phyloP scores from a whole-genome alignment of 2,888 invertebrate genomes.

The Sericinus montela region DNA sequence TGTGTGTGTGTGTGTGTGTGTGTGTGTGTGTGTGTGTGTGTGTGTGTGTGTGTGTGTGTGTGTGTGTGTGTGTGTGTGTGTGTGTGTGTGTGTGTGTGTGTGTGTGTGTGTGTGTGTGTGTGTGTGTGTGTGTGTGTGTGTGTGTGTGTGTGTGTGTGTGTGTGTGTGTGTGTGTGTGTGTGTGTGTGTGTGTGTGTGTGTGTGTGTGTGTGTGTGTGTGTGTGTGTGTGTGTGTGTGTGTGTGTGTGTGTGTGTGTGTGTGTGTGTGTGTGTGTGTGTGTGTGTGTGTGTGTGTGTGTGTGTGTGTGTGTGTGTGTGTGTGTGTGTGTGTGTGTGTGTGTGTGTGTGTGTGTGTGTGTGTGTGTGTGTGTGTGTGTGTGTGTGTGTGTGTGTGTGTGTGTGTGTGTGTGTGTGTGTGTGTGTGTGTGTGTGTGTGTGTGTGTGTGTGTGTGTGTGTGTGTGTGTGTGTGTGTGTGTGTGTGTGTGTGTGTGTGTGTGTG shows the following conservation, averaged over 20 bases:
- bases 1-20: constrained; percentile 34
- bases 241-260: constrained; percentile 34
- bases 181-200: constrained; percentile 26
- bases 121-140: constrained; percentile 34
- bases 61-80: constrained; percentile 26
- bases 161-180: constrained; percentile 24
- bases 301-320: constrained; percentile 26
- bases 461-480: constrained; percentile 34
- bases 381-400: constrained; percentile 34
- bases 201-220: constrained; percentile 33
- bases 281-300: constrained; percentile 24
- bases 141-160: constrained; percentile 34
- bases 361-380: constrained; percentile 34
- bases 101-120: constrained; percentile 34
- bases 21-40: constrained; percentile 34
- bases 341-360: constrained; percentile 34
- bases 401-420: constrained; percentile 24
- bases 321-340: constrained; percentile 33
- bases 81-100: constrained; percentile 33
- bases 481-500: constrained; percentile 34
- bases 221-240: constrained; percentile 34
- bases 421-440: constrained; percentile 26
- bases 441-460: constrained; percentile 33
- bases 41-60: constrained; percentile 24
- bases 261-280: constrained; percentile 34